Conservation (phyloP, 53 echinoderm and acorn worm genomes). For the Patiria pectinifera region DNA sequence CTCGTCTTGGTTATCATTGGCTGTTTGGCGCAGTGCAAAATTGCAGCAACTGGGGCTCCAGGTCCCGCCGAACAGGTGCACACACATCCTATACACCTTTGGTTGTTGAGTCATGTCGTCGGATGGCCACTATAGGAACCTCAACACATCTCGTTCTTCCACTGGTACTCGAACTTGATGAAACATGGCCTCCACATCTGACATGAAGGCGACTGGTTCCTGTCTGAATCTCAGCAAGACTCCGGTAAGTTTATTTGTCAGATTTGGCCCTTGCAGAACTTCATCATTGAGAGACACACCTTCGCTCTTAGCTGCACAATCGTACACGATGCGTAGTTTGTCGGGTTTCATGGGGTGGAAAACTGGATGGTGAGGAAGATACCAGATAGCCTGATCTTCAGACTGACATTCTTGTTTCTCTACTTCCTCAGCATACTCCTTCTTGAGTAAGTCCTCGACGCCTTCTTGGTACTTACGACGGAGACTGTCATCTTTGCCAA, state of each 20-base stretch:
- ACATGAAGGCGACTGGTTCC: too few relatives aligned
- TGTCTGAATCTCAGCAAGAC: too few relatives aligned
- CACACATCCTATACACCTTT: constrained; percentile 72
- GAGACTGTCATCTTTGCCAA: constrained; percentile 24
- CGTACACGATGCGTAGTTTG: constrained; percentile 47
- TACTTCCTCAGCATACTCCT: constrained; percentile 53
- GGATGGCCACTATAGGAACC: too few relatives aligned
- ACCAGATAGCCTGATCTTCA: constrained; percentile 36
- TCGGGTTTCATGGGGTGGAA: constrained; percentile 54
- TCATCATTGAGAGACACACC: constrained; percentile 36
- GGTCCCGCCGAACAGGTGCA: constrained; percentile 77
- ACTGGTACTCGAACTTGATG: too few relatives aligned
- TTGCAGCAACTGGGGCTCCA: constrained; percentile 70
- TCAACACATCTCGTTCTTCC: too few relatives aligned
- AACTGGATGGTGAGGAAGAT: constrained; percentile 52
- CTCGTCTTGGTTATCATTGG: constrained; percentile 30
- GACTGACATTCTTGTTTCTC: constrained; percentile 26
- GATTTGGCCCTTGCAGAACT: too few relatives aligned
- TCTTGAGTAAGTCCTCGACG: constrained; percentile 56
- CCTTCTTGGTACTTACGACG: constrained; percentile 55
- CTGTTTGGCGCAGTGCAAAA: constrained; percentile 62
- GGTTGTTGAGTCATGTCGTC: constrained; percentile 47
- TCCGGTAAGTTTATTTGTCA: too few relatives aligned
- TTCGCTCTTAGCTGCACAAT: constrained; percentile 45
- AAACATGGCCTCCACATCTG: too few relatives aligned